These are phyloP conservation scores for Parelbella ahira DNA, from an alignment of 2,888 invertebrate species.

Conservation along the genomic window DNA sequence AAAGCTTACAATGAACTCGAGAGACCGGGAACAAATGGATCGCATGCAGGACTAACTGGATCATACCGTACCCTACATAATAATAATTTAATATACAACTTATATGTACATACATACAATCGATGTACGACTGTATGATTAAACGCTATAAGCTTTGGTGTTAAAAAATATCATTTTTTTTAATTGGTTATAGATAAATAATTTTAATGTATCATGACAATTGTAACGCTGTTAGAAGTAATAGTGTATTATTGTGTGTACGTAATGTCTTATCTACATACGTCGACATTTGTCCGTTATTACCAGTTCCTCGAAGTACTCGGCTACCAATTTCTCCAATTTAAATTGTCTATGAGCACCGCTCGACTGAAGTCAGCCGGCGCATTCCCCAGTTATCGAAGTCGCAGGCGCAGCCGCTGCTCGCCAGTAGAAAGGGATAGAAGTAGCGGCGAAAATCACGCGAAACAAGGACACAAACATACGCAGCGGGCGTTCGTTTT, in stretches of 20 bases:
- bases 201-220: too few species aligned
- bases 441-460: conserved; percentile 46
- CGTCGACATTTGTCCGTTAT: conserved; percentile 52
- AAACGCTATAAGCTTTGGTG: too few species aligned
- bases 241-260: conserved; percentile 35
- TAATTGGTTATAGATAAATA: too few species aligned
- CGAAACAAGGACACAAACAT: conserved; percentile 52
- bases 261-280: conserved; percentile 37
- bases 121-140: too few species aligned
- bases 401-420: conserved; percentile 60
- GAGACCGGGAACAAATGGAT: too few species aligned
- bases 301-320: conserved; percentile 56
- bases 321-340: conserved; percentile 74
- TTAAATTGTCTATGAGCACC: conserved; percentile 78
- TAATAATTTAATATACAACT: too few species aligned
- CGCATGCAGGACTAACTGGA: too few species aligned
- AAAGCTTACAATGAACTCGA: too few species aligned
- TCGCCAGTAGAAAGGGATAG: conserved; percentile 47
- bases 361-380: conserved; percentile 76
- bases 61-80: too few species aligned
- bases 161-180: too few species aligned
- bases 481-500: conserved; percentile 65
- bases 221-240: conserved; percentile 31
- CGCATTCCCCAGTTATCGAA: conserved; percentile 75
- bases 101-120: too few species aligned